Evolutionary conservation across 2,113 vertebrate genomes (phyloP), one percentile per base, ranked within the genome.

Genomic region (Caranx melampygus): DNA sequence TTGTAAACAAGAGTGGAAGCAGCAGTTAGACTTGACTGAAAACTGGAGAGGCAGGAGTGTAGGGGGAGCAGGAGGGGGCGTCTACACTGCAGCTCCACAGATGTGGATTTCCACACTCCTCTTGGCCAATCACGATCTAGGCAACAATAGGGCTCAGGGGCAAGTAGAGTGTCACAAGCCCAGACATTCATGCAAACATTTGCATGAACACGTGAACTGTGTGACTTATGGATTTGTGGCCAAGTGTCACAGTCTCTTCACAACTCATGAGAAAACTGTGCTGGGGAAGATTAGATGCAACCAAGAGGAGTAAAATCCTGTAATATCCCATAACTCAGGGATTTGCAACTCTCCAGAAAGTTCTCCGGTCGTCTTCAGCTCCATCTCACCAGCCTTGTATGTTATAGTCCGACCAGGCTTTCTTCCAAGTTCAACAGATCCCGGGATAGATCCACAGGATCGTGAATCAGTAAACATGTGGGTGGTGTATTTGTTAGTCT

Each of bases 81-180:
- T 64, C 45, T 45, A 62, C 70, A 47, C 67, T 68, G 61, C 58
- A 65, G 83, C 59, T 72, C 54, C 68, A 80, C 83, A 90, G 82
- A 88, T 84, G 85, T 81, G 80, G 47, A 84, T 87, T 88, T 78
- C 72, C 74, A 82, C 74, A 82, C 66, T 79, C 16, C 58, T 88
- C 79, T 63, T 58, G 74, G 68, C 66, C 51, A 81, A 45, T 87
- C 51, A 52, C 31, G 73, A 68, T 52, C 47, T 21, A 76, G 47
- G 15, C 51, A 51, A 79, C 65, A 71, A n/a, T 20, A 20, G n/a
- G 20, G 58, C 51, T 75, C 1, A 0, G 33, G 60, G 86, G 63
- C 44, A 68, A 77, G 70, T 34, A 5, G 26, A 70, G 40, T 34
- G 57, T 20, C n/a, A 47, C 21, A 68, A 71, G 66, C 42, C 60